A percentile compares a stretch with the other conserved stretches of the same genome.
phyloP scores from a whole-genome alignment of 2,113 vertebrate genomes.

The Ceuthmochares aereus region DNA sequence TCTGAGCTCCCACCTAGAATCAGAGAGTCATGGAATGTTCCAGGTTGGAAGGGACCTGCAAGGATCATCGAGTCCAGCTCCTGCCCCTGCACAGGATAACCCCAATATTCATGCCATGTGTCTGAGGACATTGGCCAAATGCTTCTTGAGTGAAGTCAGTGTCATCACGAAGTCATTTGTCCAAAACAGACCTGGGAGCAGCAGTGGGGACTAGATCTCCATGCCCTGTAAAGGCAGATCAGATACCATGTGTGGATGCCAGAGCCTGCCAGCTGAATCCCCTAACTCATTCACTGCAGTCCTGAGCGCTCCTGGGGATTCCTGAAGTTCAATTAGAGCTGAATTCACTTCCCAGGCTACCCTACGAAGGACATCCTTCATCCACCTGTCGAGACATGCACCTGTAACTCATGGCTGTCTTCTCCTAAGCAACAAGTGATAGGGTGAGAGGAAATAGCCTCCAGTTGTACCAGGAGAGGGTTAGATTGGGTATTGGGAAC shows the following conservation, averaged over 20 bases:
- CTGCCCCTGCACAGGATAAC: too few species aligned
- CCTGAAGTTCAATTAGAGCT: neutral
- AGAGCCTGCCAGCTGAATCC: neutral
- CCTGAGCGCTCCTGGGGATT: neutral
- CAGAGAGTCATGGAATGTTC: neutral
- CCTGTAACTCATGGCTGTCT: too few species aligned
- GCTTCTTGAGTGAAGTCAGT: too few species aligned
- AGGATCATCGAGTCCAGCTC: too few species aligned
- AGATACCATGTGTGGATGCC: neutral
- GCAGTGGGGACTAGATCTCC: neutral
- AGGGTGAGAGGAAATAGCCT: too few species aligned
- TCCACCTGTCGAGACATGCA: too few species aligned
- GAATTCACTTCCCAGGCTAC: neutral
- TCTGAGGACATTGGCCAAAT: too few species aligned
- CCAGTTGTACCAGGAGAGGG: too few species aligned
- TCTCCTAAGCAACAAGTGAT: too few species aligned
- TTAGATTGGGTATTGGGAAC: too few species aligned
- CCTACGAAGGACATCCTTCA: neutral
- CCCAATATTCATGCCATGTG: too few species aligned
- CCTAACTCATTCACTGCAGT: neutral
- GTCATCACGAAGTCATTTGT: rapidly evolving
- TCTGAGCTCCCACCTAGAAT: neutral
- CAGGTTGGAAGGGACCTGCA: too few species aligned
- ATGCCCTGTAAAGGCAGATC: neutral
- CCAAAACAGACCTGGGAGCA: neutral